phyloP scores from a whole-genome alignment of 1,140 invertebrate genomes.

The Hyposmocoma kahamanoa region DNA sequence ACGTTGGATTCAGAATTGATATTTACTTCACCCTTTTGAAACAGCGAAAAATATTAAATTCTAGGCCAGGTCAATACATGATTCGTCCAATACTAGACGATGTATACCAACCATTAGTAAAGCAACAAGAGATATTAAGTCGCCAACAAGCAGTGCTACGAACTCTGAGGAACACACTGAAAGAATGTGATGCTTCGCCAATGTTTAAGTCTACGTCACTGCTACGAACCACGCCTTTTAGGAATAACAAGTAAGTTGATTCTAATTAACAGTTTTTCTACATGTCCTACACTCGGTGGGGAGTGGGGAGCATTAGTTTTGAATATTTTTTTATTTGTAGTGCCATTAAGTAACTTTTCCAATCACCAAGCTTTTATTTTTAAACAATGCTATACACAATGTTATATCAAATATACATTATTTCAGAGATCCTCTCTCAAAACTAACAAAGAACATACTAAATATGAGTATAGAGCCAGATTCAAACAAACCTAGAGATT shows the following conservation, averaged over 20 bases:
- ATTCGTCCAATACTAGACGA: conserved; percentile 74
- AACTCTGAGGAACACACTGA: conserved; percentile 56
- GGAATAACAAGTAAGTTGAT: conserved; percentile 55
- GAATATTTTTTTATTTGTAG: too few species aligned
- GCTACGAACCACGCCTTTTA: conserved; percentile 52
- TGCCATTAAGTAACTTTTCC: too few species aligned
- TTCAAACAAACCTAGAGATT: conserved; percentile 39
- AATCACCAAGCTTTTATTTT: too few species aligned
- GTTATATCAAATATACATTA: conserved; percentile 7
- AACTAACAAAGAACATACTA: conserved; percentile 63
- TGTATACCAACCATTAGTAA: conserved; percentile 79
- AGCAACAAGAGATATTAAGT: conserved; percentile 76
- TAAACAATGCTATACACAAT: too few species aligned
- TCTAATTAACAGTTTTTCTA: too few species aligned
- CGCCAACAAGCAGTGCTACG: conserved; percentile 70
- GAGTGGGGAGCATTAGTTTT: too few species aligned
- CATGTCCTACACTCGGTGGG: too few species aligned
- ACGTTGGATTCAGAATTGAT: too few species aligned
- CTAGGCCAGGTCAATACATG: conserved; percentile 71
- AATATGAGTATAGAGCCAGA: conserved; percentile 63
- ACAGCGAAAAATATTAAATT: too few species aligned
- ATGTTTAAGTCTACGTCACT: conserved; percentile 43
- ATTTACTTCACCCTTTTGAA: too few species aligned
- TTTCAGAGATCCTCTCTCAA: conserved; percentile 60
- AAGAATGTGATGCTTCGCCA: conserved; percentile 40